Evolutionary conservation across 2,797 vertebrate genomes (phyloP).

Genomic region (Silurus lanzhouensis): DNA sequence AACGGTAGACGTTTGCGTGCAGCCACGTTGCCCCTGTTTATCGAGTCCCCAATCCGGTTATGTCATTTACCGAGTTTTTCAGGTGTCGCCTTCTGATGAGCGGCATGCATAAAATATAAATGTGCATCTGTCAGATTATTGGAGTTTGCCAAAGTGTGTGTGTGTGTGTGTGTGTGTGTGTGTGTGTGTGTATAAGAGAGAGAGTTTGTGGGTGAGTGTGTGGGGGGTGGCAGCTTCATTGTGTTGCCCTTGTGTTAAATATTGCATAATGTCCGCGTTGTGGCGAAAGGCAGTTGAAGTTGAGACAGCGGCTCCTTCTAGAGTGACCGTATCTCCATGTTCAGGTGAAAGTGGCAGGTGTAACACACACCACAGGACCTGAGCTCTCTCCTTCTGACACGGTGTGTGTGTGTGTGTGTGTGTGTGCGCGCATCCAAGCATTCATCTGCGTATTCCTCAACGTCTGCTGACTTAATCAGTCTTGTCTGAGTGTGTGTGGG

Average conservation of each 20-base stretch:
- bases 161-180: conserved; percentile 37
- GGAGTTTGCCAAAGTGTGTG: conserved; percentile 17
- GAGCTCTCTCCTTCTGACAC: conserved; percentile 69
- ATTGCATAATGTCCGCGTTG: conserved; percentile 69
- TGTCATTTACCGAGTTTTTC: conserved; percentile 35
- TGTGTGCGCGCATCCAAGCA: background rate
- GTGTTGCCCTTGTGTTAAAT: conserved; percentile 62
- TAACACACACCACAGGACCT: conserved; percentile 74
- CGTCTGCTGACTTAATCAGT: conserved; percentile 7
- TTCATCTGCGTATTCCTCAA: conserved; percentile 22
- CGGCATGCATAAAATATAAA: conserved; percentile 29
- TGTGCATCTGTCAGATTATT: conserved; percentile 45
- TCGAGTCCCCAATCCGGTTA: conserved; percentile 21
- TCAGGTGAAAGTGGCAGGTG: conserved; percentile 67
- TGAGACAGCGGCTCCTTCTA: conserved; percentile 75
- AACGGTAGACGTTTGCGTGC: conserved; percentile 23
- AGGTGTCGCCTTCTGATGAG: conserved; percentile 31
- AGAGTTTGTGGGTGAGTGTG: conserved; percentile 31
- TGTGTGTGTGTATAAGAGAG: conserved; percentile 32
- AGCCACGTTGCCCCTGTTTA: conserved; percentile 19
- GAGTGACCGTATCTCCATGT: conserved; percentile 69
- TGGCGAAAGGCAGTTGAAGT: conserved; percentile 70
- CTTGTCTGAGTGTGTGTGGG: background rate
- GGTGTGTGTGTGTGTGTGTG: conserved; percentile 43
- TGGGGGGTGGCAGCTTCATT: conserved; percentile 53